phyloP scores from a whole-genome alignment of 2,113 vertebrate genomes.

The Lates calcarifer region DNA sequence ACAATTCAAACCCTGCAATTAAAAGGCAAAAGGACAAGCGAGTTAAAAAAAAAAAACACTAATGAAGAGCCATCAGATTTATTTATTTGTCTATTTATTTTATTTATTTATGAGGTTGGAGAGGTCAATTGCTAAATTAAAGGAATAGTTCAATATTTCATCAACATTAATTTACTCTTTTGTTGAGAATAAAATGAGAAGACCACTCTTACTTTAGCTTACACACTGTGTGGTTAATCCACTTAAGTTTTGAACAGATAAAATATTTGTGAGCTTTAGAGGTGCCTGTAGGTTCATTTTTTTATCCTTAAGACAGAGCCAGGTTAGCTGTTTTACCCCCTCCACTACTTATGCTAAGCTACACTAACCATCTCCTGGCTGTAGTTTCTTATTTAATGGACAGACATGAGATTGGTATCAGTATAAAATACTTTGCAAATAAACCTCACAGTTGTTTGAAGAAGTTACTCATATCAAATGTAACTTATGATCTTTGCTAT shows the following conservation, averaged over 20 bases:
- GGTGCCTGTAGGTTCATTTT: too few species aligned
- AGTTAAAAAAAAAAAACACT: slow-evolving; percentile 31
- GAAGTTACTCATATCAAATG: not conserved
- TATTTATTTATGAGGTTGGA: slow-evolving; percentile 27
- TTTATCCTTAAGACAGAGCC: not conserved
- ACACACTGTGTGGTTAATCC: too few species aligned
- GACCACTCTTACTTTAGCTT: not conserved
- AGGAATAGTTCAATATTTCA: not conserved
- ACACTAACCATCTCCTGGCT: not conserved
- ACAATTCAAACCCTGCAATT: slow-evolving; percentile 61
- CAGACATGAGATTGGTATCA: not conserved
- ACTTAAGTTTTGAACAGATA: too few species aligned
- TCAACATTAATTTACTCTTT: not conserved
- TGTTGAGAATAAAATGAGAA: not conserved
- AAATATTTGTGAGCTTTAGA: too few species aligned
- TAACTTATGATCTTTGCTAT: slow-evolving; percentile 4
- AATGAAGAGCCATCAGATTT: slow-evolving; percentile 6
- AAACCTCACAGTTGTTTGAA: slow-evolving; percentile 20
- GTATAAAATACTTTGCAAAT: not conserved
- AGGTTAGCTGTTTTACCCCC: not conserved
- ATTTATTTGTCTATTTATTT: slow-evolving; percentile 1
- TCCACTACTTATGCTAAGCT: not conserved
- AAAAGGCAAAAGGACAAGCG: slow-evolving; percentile 59
- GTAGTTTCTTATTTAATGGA: not conserved
- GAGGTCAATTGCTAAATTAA: not conserved